Conservation (phyloP, 2,888 invertebrate genomes). For the Drosophila formosana region DNA sequence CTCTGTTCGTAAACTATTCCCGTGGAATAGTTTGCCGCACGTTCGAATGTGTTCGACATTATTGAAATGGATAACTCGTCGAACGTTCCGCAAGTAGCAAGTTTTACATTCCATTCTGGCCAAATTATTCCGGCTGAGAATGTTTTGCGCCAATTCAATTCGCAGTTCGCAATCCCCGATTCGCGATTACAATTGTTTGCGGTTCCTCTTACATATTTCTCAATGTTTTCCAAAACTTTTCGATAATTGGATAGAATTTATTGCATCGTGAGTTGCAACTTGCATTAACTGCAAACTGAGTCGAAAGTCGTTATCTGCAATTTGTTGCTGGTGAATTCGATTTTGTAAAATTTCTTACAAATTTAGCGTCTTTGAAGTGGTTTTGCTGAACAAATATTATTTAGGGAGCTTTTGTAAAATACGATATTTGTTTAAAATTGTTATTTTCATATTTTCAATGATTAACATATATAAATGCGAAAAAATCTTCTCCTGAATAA, state of each 20-base stretch:
- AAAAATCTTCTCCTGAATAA: no score
- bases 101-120: slow-evolving; percentile 59
- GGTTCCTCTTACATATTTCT: slow-evolving; percentile 35
- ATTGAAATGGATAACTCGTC: slow-evolving; percentile 59
- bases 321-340: background rate
- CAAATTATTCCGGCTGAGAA: slow-evolving; percentile 55
- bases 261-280: slow-evolving; percentile 22
- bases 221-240: slow-evolving; percentile 8
- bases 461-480: no score
- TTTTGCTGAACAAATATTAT: no score
- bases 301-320: slow-evolving; percentile 21
- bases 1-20: slow-evolving; percentile 46
- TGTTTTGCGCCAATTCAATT: slow-evolving; percentile 47
- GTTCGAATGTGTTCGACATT: slow-evolving; percentile 65
- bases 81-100: slow-evolving; percentile 31
- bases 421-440: no score
- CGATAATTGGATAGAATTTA: slow-evolving; percentile 39
- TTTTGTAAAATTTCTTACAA: background rate
- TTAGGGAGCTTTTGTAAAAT: no score
- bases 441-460: no score
- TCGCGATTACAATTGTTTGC: slow-evolving; percentile 52
- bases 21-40: slow-evolving; percentile 40
- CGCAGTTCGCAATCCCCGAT: slow-evolving; percentile 31
- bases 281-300: slow-evolving; percentile 12
- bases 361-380: no score